These are phyloP conservation scores for Eretmochelys imbricata DNA, from an alignment of 2,113 vertebrate genomes.

Conservation along the genomic window DNA sequence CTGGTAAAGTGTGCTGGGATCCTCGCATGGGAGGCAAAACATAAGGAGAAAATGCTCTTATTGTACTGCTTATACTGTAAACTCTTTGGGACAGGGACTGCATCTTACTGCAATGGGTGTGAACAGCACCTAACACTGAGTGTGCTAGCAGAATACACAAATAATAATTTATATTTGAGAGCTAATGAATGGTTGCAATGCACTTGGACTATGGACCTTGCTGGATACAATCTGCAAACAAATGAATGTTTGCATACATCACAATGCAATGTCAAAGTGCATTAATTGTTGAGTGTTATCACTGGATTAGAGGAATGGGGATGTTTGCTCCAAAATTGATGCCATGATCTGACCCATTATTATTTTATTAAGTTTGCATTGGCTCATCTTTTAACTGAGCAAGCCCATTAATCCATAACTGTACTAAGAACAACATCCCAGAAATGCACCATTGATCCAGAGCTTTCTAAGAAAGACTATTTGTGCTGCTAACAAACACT, in stretches of 20 bases:
- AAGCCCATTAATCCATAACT: fast-evolving
- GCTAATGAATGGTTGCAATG: neutral
- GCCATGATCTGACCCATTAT: fast-evolving
- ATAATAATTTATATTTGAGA: neutral
- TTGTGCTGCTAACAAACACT: neutral
- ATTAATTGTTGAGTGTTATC: neutral
- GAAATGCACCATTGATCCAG: fast-evolving
- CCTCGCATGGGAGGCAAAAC: neutral
- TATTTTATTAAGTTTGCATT: neutral
- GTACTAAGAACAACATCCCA: fast-evolving
- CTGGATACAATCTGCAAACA: neutral
- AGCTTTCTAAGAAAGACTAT: neutral
- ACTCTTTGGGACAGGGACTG: neutral
- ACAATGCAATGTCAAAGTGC: neutral
- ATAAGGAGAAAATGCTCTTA: neutral
- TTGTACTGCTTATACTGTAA: neutral
- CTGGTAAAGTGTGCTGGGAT: neutral
- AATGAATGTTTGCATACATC: neutral
- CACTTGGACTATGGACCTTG: neutral
- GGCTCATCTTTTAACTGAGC: neutral
- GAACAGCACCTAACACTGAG: neutral
- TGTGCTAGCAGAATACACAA: neutral
- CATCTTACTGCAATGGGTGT: neutral
- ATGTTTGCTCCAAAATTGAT: neutral
- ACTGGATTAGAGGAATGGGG: neutral